Evolutionary conservation across 2,888 invertebrate genomes (phyloP), one percentile per base, ranked within the genome.

Genomic region (Ectemnius continuus): DNA sequence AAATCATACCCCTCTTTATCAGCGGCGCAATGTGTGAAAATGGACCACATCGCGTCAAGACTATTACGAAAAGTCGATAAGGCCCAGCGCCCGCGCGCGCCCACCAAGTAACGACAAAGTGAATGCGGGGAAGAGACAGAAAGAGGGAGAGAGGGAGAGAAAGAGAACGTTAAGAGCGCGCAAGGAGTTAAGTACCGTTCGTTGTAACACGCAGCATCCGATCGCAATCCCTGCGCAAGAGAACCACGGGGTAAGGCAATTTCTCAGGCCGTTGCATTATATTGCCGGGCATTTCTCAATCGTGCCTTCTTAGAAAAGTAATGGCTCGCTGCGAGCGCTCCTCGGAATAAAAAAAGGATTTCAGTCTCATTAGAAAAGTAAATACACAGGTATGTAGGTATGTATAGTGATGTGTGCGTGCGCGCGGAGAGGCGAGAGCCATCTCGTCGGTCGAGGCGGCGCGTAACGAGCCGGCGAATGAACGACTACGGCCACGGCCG

Each of bases 1-100:
- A 73, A 77, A 69, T 67, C 65, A 48, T 57, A 65, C 60, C 69
- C 61, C 69, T 69, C 66, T 75, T 75, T 75, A 71, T 59, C 68
- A 23, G n/a, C 16, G 11, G 23, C 28, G n/a, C 13, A 16, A n/a
- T 36, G 14, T n/a, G 18, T 36, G 36, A n/a, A 23, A 60, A 36
- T 60, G 16, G 14, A n/a, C 60, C 14, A 28, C 28, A 60, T 60
- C 28, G n/a, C 60, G 28, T 60, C 28, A n/a, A 36, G 28, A 16
- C 60, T n/a, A 36, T 8, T 23, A 60, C 60, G 60, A 28, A 28
- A 28, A 60, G 18, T 61, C 20, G 45, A 61, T 20, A 46, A 16
- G 46, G 45, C 16, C 8, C 8, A 5, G 36, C 36, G 36, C 36
- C 36, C 36, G 36, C 36, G 36, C 36, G 36, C 36, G 36, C 5